Base-by-base conservation (phyloP, 2,113 vertebrate genomes). In the Engystomops pustulosus region DNA sequence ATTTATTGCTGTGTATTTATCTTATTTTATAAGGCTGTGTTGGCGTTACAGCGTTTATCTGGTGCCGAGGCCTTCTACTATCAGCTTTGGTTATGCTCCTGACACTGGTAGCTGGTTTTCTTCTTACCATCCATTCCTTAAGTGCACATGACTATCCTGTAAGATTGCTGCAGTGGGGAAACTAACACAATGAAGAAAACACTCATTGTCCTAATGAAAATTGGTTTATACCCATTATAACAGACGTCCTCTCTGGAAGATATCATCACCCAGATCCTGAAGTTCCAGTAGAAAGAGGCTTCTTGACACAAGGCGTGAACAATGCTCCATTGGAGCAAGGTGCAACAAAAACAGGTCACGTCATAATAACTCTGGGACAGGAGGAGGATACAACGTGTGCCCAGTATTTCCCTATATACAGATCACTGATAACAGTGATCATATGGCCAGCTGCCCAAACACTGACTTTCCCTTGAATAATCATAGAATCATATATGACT, bases 351-450 rank as follows among this genome's bases (percentile, higher is more conserved):
- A 36, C 7, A 67, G 7, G 10, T 62, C 3, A 30, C 12, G 14
- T 32, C 0, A 62, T 60, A 6, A 62, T 30, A 30, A 62, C 6
- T 15, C 3, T 36, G 30, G 62, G 62, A 36, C 62, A 67, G 32
- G 62, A 36, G 36, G 32, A 32, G 62, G 32, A 67, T 67, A 36
- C 17, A 65, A 18, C 14, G 30, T 8, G 4, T 36, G 62, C 62
- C 62, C 32, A 9, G 62, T 20, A 34, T 67, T 67, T 36, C 32
- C 62, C 32, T 67, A 67, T 36, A 20, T 67, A 36, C 62, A 67
- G 30, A 67, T 34, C 30, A 67, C 62, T 67, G 32, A 32, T 67
- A 67, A 36, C 32, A 67, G 62, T 67, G 62, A 67, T 9, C 20
- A 67, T 67, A 36, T 36, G 32, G 30, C 30, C 62, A 34, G 62